Base-by-base conservation (phyloP, 2,113 vertebrate species). In the Corythornis madagascariensis region DNA sequence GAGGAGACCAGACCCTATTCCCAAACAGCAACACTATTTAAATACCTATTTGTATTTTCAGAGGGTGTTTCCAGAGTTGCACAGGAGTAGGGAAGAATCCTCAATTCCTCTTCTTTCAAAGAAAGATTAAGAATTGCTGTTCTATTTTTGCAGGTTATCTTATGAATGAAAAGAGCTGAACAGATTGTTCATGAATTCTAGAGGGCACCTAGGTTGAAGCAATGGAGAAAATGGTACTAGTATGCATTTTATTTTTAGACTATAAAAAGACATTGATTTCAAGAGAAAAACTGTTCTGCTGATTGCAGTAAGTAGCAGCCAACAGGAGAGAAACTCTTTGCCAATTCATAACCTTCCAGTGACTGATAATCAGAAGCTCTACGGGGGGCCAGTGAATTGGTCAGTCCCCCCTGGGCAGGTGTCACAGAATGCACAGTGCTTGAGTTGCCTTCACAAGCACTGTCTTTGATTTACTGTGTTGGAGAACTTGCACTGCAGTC, bases 231-330 rank as follows among this genome's bases (percentile, higher is more conserved):
- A 95, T 93, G 89, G 89, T 85, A 83, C 59, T 81, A 91, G 77
- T 79, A n/a, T 57, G 74, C 47, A 77, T 89, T 94, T 95, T 98
- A 98, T 98, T 98, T 98, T 98, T 98, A 98, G 98, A 83, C n/a
- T 83, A 57, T 86, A 96, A 97, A 96, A 96, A 95, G 70, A 94
- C 95, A 97, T 97, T 97, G 57, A 40, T 97, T 99, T 98, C 96
- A 97, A 92, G 83, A 86, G 92, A 75, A 76, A 90, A 66, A 59
- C 16, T 64, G 21, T 94, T 82, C 91, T 77, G 82, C 53, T 91
- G 57, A 33, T 17, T 70, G 94, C 88, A 80, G 74, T 63, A 45
- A 92, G 88, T 70, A 75, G 90, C 98, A 98, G 97, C 97, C 98
- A 98, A 97, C 96, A 72, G 84, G 88, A 94, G 94, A 95, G 93